Conservation (phyloP, 2,113 vertebrate species). For the Copsychus sechellarum region DNA sequence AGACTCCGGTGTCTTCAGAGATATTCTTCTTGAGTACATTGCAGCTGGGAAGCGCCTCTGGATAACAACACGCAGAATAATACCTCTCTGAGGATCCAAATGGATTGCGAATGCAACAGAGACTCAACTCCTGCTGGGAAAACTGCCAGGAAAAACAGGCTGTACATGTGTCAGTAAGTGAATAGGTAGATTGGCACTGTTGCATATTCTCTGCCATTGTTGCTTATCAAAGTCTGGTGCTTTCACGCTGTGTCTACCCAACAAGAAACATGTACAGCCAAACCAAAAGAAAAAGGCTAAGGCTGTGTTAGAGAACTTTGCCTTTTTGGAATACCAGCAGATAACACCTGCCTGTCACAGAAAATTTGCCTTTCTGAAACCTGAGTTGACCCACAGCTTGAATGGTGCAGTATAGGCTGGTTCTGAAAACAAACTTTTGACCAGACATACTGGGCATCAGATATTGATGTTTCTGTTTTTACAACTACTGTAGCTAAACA, state of each 20-base stretch:
- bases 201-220: not conserved
- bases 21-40: not conserved
- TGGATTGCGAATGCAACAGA: not conserved
- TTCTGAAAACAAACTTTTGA: not conserved
- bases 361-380: not conserved
- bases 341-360: rapidly evolving
- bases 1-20: rapidly evolving
- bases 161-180: rapidly evolving
- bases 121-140: not conserved
- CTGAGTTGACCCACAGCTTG: not conserved
- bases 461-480: not conserved
- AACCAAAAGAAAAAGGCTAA: not conserved
- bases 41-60: not conserved
- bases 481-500: not conserved
- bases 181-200: not conserved
- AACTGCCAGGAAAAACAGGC: not conserved
- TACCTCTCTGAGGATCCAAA: not conserved
- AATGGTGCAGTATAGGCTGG: not conserved
- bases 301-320: not conserved
- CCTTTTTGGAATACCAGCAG: not conserved
- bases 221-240: not conserved
- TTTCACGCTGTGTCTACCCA: not conserved
- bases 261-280: not conserved
- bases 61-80: not conserved
- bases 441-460: not conserved